These are phyloP conservation scores for Matsumyia berberina DNA, from an alignment of 2,888 invertebrate species.

Conservation along the genomic window DNA sequence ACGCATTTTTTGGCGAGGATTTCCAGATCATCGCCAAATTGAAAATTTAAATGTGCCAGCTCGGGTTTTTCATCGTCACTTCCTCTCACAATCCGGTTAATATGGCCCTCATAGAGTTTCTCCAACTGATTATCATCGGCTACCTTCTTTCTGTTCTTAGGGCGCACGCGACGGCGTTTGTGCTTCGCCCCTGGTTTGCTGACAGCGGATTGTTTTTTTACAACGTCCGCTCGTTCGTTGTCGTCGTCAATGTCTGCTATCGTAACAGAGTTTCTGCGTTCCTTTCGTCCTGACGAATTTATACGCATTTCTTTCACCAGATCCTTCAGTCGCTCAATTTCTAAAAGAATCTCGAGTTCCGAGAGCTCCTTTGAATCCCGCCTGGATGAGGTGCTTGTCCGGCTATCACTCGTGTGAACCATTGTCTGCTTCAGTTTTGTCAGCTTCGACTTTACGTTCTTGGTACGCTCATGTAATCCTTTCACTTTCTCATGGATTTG, in stretches of 20 bases:
- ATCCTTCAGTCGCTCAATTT: slow-evolving; percentile 38
- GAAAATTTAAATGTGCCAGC: slow-evolving; percentile 82
- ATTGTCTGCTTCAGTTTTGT: slow-evolving; percentile 1
- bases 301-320: slow-evolving; percentile 20
- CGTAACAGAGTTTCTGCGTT: slow-evolving; percentile 34
- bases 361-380: not conserved
- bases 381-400: not conserved
- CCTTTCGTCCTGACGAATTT: not conserved
- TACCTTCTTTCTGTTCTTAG: slow-evolving; percentile 38
- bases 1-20: slow-evolving; percentile 85
- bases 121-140: slow-evolving; percentile 47
- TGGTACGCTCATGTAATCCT: slow-evolving; percentile 33
- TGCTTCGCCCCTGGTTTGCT: not conserved
- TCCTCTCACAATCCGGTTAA: slow-evolving; percentile 80
- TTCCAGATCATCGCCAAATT: slow-evolving; percentile 85
- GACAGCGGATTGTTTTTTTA: slow-evolving; percentile 50
- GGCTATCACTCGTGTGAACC: not conserved
- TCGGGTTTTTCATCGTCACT: slow-evolving; percentile 82
- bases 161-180: not conserved
- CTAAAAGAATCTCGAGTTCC: slow-evolving; percentile 16
- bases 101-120: slow-evolving; percentile 78
- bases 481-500: not conserved
- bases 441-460: slow-evolving; percentile 34
- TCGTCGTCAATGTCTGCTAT: slow-evolving; percentile 65
- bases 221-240: not conserved